Conservation (phyloP, 2,888 invertebrate species). For the Ennomos erosarius region DNA sequence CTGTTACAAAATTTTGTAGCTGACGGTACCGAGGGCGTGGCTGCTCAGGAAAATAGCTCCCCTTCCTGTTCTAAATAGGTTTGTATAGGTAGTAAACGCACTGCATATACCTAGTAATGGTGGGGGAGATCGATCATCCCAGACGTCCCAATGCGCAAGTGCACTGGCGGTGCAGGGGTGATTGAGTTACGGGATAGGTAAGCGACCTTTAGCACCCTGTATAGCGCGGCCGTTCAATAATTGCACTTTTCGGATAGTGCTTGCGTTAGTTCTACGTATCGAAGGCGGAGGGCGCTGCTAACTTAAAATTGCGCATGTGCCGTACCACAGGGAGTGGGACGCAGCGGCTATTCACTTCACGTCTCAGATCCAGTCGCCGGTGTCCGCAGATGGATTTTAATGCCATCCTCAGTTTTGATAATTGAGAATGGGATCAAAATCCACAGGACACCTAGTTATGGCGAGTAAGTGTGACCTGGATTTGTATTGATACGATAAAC, state of each 20-base stretch:
- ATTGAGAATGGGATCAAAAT: not conserved
- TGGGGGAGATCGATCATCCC: slow-evolving; percentile 26
- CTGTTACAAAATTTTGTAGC: not conserved
- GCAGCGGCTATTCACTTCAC: too few species aligned
- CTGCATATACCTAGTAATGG: not conserved
- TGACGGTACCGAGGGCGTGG: slow-evolving; percentile 5
- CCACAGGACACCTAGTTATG: not conserved
- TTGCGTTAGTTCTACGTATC: not conserved
- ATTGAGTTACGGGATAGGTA: slow-evolving; percentile 9
- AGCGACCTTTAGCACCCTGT: slow-evolving; percentile 17
- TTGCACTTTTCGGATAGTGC: slow-evolving; percentile 9
- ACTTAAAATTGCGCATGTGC: slow-evolving; percentile 4
- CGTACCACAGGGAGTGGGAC: not conserved
- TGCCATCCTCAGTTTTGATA: not conserved
- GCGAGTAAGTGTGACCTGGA: not conserved
- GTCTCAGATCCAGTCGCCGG: not conserved
- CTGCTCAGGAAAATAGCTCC: not conserved
- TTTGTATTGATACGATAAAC: not conserved
- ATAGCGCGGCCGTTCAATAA: slow-evolving; percentile 1
- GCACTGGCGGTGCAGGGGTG: slow-evolving; percentile 21
- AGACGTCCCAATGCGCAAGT: slow-evolving; percentile 31
- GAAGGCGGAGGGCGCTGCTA: slow-evolving; percentile 1
- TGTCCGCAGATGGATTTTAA: not conserved
- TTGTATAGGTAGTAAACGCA: not conserved
- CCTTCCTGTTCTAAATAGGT: not conserved